Evolutionary conservation across 1,140 invertebrate genomes (phyloP).

Genomic region (Dolichoris vasculosae): DNA sequence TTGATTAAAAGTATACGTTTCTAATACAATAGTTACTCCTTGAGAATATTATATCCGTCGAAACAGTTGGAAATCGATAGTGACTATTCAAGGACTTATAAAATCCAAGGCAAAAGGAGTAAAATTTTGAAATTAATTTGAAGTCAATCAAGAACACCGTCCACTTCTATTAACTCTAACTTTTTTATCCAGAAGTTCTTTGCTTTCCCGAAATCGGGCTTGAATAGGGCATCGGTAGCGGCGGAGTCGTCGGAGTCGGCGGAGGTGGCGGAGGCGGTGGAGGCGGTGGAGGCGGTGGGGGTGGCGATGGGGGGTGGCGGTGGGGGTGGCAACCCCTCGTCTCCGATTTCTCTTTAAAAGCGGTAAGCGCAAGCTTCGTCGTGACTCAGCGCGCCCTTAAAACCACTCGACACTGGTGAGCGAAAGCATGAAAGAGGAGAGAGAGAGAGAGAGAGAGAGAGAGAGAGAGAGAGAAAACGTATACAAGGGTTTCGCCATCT

Average conservation of each 20-base stretch:
- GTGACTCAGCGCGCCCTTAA: conserved; percentile 69
- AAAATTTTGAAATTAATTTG: no score
- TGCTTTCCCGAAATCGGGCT: neutral
- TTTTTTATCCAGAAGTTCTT: neutral
- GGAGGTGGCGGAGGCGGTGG: no score
- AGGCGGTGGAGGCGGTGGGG: no score
- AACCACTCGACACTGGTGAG: conserved; percentile 61
- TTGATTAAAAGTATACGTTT: no score
- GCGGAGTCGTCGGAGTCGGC: no score
- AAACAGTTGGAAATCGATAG: no score
- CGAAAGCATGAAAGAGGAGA: neutral
- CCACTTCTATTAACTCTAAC: neutral
- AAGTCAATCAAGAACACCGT: no score
- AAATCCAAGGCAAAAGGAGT: no score
- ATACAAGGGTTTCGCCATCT: conserved; percentile 68
- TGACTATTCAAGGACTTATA: no score
- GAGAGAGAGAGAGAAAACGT: neutral
- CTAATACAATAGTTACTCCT: no score
- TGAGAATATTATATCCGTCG: no score
- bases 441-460: conserved; percentile 63
- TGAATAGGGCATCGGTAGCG: neutral
- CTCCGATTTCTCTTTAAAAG: conserved; percentile 62
- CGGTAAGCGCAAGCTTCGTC: conserved; percentile 39
- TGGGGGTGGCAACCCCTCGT: neutral
- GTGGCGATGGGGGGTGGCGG: no score